Evolutionary conservation across 1,140 invertebrate genomes (phyloP), one percentile per base, ranked within the genome.

Genomic region (Microplitis mediator): DNA sequence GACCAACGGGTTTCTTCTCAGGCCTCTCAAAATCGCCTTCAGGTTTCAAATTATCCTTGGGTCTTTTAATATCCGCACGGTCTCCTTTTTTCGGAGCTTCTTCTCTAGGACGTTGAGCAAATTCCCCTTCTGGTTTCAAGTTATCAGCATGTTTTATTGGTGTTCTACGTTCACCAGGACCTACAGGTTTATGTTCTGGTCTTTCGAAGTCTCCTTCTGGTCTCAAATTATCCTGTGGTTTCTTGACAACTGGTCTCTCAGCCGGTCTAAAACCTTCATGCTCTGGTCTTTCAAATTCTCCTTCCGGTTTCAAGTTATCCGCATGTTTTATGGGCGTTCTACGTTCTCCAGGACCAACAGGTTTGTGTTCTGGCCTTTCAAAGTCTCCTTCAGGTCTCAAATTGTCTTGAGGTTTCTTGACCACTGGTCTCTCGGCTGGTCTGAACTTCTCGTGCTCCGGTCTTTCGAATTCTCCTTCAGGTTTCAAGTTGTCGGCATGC

Each of bases 221-320:
- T 78, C 85, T 23, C 13, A 54, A 78, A 79, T 91, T 91, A 78
- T 91, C 90, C 68, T 85, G 71, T 0, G 89, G 90, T 74, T 84
- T 87, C 14, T 84, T 89, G 4, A 85, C 79, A 50, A 83, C 77
- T 13, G 87, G 85, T 76, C 90, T 84, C 68, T 91, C 91, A n/a
- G 86, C 90, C 16, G 89, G 88, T 13, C 73, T 75, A 83, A 82
- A 88, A 77, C 87, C 79, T 45, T 88, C 82, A n/a, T 84, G 84
- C 52, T 82, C 72, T 4, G 83, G 81, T 67, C 69, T 36, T 73
- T 86, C 80, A 75, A 92, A 91, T 39, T 91, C 90, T 5, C 93
- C 92, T 87, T 94, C 92, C 23, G 90, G 84, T 79, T 89, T 88
- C 0, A 94, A 77, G 84, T 94, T 91, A 77, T 92, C 91, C 52